These are phyloP conservation scores for Lissocephala sabroskyi DNA, from an alignment of 2,888 invertebrate genomes.

Conservation along the genomic window DNA sequence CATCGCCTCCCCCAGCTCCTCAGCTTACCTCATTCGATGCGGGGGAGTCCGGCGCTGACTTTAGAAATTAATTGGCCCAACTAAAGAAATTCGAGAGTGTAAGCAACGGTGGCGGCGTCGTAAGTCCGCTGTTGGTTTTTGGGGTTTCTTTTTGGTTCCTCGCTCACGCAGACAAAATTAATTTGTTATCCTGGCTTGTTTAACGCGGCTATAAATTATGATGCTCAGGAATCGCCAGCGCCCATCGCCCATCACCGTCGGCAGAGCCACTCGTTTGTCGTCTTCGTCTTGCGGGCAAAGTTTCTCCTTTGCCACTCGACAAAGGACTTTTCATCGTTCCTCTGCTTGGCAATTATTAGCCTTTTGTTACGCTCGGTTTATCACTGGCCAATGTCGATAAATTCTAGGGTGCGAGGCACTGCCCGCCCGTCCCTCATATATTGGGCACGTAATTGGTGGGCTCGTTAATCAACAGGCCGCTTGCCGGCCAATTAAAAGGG, in stretches of 20 bases:
- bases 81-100: slow-evolving; percentile 61
- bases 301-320: slow-evolving; percentile 55
- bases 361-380: slow-evolving; percentile 63
- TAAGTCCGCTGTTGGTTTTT: slow-evolving; percentile 45
- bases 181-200: slow-evolving; percentile 67
- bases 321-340: slow-evolving; percentile 34
- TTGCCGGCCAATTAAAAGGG: background rate
- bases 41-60: slow-evolving; percentile 43
- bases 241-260: background rate
- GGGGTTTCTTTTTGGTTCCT: background rate
- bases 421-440: slow-evolving; percentile 35
- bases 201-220: slow-evolving; percentile 66
- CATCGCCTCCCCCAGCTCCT: slow-evolving; percentile 12
- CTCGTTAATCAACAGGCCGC: slow-evolving; percentile 56
- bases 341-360: slow-evolving; percentile 56
- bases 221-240: too few relatives aligned
- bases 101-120: slow-evolving; percentile 56
- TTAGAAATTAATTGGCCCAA: slow-evolving; percentile 67
- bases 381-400: slow-evolving; percentile 52
- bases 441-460: slow-evolving; percentile 60
- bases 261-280: background rate
- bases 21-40: background rate
- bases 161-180: slow-evolving; percentile 54
- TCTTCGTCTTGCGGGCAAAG: slow-evolving; percentile 22
- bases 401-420: too few relatives aligned